Percentiles rank a stretch among this genome's conserved stretches.
These are phyloP conservation scores for Netelia inedita DNA, from an alignment of 2,888 invertebrate genomes.

Conservation along the genomic window DNA sequence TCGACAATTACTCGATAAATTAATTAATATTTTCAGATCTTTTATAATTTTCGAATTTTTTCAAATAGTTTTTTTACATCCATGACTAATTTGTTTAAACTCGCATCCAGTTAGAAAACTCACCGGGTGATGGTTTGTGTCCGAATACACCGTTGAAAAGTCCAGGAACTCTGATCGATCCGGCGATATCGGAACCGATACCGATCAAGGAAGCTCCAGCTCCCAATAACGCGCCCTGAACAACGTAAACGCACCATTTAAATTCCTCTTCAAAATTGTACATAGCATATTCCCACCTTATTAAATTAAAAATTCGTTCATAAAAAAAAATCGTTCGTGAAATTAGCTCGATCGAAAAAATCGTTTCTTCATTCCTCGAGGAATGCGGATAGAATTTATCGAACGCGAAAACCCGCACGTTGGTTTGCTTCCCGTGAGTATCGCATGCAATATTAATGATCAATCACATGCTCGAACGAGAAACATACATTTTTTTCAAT, in stretches of 20 bases:
- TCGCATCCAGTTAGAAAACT: slow-evolving; percentile 66
- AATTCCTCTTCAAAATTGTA: too few relatives aligned
- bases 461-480: slow-evolving; percentile 2
- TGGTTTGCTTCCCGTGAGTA: slow-evolving; percentile 6
- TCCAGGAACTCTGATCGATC: slow-evolving; percentile 95
- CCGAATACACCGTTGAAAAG: slow-evolving; percentile 95
- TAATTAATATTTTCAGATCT: neutral
- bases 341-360: neutral
- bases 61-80: neutral
- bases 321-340: neutral
- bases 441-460: slow-evolving; percentile 4
- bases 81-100: neutral
- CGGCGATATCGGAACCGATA: slow-evolving; percentile 94
- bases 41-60: neutral
- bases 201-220: slow-evolving; percentile 92
- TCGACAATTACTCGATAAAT: neutral
- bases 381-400: neutral
- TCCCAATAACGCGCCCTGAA: slow-evolving; percentile 90
- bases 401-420: neutral
- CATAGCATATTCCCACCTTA: neutral
- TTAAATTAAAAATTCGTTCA: slow-evolving; percentile 2
- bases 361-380: neutral
- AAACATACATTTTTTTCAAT: neutral
- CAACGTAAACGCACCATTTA: neutral
- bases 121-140: slow-evolving; percentile 93